Percentiles rank a stretch among this genome's conserved stretches.
Evolutionary conservation across 2,888 invertebrate species (phyloP).

Genomic region (Ophion ellenae): DNA sequence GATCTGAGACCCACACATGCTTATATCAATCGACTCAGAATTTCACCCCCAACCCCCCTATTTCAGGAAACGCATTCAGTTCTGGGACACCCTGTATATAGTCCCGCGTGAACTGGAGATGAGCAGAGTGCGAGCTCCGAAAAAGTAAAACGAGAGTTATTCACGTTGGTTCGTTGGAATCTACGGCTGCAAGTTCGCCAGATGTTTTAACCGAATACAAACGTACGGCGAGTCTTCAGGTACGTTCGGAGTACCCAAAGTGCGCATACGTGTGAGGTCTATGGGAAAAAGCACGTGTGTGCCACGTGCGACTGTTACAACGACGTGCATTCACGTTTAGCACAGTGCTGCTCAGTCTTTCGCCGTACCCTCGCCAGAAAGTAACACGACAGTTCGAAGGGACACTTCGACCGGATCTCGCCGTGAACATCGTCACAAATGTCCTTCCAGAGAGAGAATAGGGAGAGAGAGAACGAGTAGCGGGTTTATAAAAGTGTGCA

Average conservation of each 20-base stretch:
- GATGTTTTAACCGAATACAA: slow-evolving; percentile 55
- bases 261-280: slow-evolving; percentile 16
- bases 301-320: slow-evolving; percentile 63
- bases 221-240: slow-evolving; percentile 29
- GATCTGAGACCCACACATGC: no score
- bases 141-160: slow-evolving; percentile 39
- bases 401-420: slow-evolving; percentile 18
- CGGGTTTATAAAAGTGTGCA: not conserved
- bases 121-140: not conserved
- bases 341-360: slow-evolving; percentile 1
- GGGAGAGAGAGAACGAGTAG: not conserved
- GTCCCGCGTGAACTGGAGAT: no score
- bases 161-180: slow-evolving; percentile 48
- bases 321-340: slow-evolving; percentile 53
- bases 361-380: not conserved
- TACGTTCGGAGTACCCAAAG: slow-evolving; percentile 26
- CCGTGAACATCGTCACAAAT: slow-evolving; percentile 24
- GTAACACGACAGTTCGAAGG: slow-evolving; percentile 27
- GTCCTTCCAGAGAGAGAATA: not conserved
- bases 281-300: slow-evolving; percentile 52
- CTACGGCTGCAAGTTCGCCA: slow-evolving; percentile 44
- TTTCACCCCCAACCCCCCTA: no score
- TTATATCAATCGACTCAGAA: no score
- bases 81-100: no score
- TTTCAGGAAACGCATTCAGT: no score